Evolutionary conservation across 2,797 vertebrate species (phyloP).

Genomic region (Onychomys leucogaster): DNA sequence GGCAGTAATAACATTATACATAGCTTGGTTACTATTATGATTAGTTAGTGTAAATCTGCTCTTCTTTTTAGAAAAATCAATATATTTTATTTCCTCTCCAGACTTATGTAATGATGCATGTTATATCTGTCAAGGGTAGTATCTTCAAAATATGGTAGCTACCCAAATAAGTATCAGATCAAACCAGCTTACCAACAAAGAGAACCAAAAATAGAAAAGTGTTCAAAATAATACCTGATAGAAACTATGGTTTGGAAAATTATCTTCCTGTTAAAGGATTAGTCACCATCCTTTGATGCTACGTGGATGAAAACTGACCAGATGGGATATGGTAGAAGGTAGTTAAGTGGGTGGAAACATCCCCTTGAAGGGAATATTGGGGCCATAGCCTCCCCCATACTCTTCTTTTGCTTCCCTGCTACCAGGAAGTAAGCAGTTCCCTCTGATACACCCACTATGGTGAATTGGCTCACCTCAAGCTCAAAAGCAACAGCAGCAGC

Average conservation of each 20-base stretch:
- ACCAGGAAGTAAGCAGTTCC: background rate
- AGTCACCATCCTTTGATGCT: no score
- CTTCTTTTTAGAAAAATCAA: background rate
- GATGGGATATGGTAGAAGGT: no score
- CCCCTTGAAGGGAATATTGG: background rate
- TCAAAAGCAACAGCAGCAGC: background rate
- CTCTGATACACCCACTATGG: background rate
- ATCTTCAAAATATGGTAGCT: background rate
- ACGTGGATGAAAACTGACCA: background rate
- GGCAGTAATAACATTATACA: background rate
- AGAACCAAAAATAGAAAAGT: background rate
- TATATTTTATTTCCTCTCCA: slow-evolving; percentile 18
- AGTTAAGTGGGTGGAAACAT: background rate
- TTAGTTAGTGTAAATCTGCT: background rate
- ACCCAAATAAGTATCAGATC: background rate
- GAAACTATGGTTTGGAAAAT: background rate
- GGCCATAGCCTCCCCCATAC: no score
- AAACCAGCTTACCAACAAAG: background rate
- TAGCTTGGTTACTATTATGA: background rate
- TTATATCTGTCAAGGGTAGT: background rate
- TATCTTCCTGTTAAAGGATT: background rate
- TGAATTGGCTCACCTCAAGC: no score
- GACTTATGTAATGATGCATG: background rate
- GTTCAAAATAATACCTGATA: background rate
- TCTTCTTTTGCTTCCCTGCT: background rate